A percentile compares a stretch with the other conserved stretches of the same genome.
These are phyloP conservation scores for Epistrophe grossulariae DNA, from an alignment of 2,888 invertebrate genomes.

Conservation along the genomic window DNA sequence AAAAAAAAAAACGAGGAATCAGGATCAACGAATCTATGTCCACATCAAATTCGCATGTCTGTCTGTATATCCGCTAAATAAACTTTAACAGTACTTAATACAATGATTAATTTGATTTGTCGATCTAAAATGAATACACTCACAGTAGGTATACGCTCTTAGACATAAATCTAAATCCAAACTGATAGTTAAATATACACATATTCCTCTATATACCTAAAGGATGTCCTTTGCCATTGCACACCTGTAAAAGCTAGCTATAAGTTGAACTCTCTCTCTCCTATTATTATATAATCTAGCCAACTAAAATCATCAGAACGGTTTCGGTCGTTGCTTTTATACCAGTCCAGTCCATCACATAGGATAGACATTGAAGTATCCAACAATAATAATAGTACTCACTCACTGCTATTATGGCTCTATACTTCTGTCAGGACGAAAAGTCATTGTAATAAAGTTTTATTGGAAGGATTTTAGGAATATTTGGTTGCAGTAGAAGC, in stretches of 20 bases:
- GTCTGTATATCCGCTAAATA: constrained; percentile 45
- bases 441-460: constrained; percentile 75
- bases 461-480: constrained; percentile 73
- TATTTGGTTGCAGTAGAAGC: constrained; percentile 45
- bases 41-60: constrained; percentile 50
- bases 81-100: constrained; percentile 65
- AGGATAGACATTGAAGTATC: constrained; percentile 47
- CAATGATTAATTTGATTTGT: constrained; percentile 67
- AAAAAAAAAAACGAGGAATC: background rate
- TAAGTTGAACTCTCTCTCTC: constrained; percentile 10
- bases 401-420: background rate
- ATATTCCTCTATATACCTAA: background rate
- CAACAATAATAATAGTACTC: constrained; percentile 21
- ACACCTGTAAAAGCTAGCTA: constrained; percentile 31
- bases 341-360: constrained; percentile 52
- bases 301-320: constrained; percentile 47
- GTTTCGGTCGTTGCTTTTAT: constrained; percentile 44
- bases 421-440: constrained; percentile 54
- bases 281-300: constrained; percentile 45
- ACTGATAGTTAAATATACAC: constrained; percentile 60
- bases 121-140: constrained; percentile 28
- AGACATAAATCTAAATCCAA: constrained; percentile 35
- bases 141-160: background rate
- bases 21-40: constrained; percentile 28
- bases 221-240: constrained; percentile 27